These are phyloP conservation scores for Heterochromis multidens DNA, from an alignment of 2,113 vertebrate species.

Conservation along the genomic window DNA sequence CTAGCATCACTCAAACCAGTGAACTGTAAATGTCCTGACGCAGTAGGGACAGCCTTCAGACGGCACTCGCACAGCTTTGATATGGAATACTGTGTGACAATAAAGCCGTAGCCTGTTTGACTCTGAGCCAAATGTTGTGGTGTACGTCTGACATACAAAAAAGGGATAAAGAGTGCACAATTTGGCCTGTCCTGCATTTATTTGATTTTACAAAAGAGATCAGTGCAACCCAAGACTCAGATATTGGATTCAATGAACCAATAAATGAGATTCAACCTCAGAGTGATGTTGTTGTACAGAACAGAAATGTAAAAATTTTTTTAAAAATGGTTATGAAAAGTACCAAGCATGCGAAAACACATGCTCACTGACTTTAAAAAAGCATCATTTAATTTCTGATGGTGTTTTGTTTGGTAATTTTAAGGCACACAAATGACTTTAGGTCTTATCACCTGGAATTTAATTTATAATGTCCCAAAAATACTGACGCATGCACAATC, in stretches of 20 bases:
- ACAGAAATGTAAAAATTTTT: background rate
- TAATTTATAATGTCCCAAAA: background rate
- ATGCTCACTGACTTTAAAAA: background rate
- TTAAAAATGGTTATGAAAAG: background rate
- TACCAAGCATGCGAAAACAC: background rate
- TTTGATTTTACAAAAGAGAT: constrained; percentile 34
- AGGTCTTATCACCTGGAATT: background rate
- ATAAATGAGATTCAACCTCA: background rate
- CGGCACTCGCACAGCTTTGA: background rate
- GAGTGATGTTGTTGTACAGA: background rate
- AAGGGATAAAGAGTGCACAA: background rate
- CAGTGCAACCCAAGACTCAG: background rate
- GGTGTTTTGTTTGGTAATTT: background rate
- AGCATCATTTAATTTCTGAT: background rate
- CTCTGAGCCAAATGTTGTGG: background rate
- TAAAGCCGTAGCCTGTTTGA: background rate
- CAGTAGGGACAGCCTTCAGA: background rate
- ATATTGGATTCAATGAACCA: background rate
- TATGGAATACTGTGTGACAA: background rate
- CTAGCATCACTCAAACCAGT: background rate
- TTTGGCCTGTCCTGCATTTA: constrained; percentile 8
- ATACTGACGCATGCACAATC: background rate
- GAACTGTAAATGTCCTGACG: background rate
- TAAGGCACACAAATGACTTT: background rate
- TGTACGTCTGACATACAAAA: background rate